Evolutionary conservation across 1,140 invertebrate species (phyloP), one percentile per base, ranked within the genome.

Genomic region (Trichomalopsis sarcophagae): DNA sequence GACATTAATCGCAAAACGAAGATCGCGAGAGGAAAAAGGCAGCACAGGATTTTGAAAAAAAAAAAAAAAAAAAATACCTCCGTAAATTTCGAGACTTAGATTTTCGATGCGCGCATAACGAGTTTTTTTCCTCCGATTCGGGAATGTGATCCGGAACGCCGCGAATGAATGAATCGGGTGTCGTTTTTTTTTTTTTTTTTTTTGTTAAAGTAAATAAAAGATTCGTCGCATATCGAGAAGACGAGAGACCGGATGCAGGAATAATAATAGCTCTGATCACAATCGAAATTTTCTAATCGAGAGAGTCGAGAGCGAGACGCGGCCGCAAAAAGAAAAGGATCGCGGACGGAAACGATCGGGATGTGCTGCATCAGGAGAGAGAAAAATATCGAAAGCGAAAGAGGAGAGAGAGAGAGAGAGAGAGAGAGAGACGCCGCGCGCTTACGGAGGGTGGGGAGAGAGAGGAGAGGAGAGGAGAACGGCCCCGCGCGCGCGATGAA

Each of bases 401-500:
- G 62, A 66, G 50, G 62, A 74, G 77, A 80, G 47, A 33, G 55
- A 74, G 50, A 80, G 47, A 33, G 55, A 69, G 62, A 74, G 77
- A 80, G 47, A 33, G 55, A 74, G 50, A 80, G 47, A 33, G 55
- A 69, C 10, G 27, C n/a, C 62, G 47, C 50, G 77, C 33, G 17
- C 27, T 27, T 27, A 17, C 0, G 6, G 27, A 1, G 50, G 83
- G 36, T 85, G 86, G 87, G 88, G 87, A 84, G 87, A 83, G 85
- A 27, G 27, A 27, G 27, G 27, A 27, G 27, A 27, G 27, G 40
- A 81, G 66, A 86, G 71, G 68, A 69, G 87, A 87, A 86, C 86
- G 86, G 73, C 85, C 71, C 81, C 87, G 47, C 14, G 55, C 87
- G 47, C 14, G 55, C 55, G 89, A 92, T 92, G 92, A 92, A 93